Conservation (phyloP, 2,888 invertebrate species). For the Junonia oenone region DNA sequence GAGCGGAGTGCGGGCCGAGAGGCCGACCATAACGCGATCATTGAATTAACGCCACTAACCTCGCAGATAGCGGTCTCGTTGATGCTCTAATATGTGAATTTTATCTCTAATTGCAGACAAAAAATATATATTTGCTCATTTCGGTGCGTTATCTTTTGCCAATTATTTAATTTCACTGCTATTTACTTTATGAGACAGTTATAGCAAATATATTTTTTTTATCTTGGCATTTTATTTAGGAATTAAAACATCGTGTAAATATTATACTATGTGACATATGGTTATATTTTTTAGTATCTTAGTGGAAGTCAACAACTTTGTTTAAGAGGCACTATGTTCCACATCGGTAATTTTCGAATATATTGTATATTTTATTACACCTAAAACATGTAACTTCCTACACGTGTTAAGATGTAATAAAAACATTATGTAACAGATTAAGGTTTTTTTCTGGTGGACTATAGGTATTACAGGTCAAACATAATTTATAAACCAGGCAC, state of each 20-base stretch:
- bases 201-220: background rate
- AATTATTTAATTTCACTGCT: background rate
- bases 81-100: background rate
- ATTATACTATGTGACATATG: background rate
- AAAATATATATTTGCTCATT: background rate
- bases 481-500: too few species aligned
- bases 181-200: background rate
- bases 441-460: too few species aligned
- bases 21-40: slow-evolving; percentile 54
- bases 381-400: background rate
- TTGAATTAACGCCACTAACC: slow-evolving; percentile 63
- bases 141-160: background rate
- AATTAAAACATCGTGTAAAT: background rate
- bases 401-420: background rate
- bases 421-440: background rate
- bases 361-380: slow-evolving; percentile 1
- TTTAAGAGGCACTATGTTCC: background rate
- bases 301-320: slow-evolving; percentile 26
- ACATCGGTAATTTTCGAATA: background rate
- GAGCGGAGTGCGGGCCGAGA: slow-evolving; percentile 35
- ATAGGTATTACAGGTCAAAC: too few species aligned
- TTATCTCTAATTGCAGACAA: background rate
- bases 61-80: slow-evolving; percentile 44
- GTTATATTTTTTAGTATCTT: slow-evolving; percentile 24
- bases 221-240: background rate